Percentiles rank a stretch among this genome's conserved stretches.
Evolutionary conservation across 2,113 vertebrate species (phyloP).

Genomic region (Hippocampus mohnikei): DNA sequence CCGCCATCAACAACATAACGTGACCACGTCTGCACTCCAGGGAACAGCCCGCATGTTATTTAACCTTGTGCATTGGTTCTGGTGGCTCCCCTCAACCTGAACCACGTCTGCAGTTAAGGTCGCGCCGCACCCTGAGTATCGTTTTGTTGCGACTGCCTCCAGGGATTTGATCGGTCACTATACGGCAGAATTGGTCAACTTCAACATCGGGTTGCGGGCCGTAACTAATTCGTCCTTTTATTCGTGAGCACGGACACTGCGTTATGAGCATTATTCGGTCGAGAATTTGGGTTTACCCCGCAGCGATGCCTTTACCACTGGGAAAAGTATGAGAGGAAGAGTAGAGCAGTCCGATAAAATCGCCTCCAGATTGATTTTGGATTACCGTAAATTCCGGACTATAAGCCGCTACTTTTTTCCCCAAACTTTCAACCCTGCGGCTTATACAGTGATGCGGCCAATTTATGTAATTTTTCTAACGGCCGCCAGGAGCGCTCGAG

Average conservation of each 20-base stretch:
- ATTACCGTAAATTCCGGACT: too few species aligned
- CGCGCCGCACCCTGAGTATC: slow-evolving; percentile 23
- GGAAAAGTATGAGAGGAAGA: background rate
- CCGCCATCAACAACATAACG: slow-evolving; percentile 9
- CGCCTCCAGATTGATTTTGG: background rate
- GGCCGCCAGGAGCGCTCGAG: too few species aligned
- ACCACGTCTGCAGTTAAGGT: slow-evolving; percentile 33
- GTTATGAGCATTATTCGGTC: slow-evolving; percentile 23
- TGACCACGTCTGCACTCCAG: background rate
- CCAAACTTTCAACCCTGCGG: too few species aligned
- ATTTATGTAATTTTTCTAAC: too few species aligned
- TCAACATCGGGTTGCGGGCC: slow-evolving; percentile 27
- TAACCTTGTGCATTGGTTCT: background rate
- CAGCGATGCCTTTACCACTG: background rate
- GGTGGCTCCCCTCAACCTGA: background rate
- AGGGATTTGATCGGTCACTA: slow-evolving; percentile 29
- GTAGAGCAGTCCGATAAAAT: background rate
- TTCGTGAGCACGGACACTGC: slow-evolving; percentile 35
- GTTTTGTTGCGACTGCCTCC: slow-evolving; percentile 17
- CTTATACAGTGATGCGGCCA: too few species aligned
- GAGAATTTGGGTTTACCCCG: too few species aligned
- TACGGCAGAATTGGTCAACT: slow-evolving; percentile 29
- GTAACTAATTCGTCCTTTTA: slow-evolving; percentile 44
- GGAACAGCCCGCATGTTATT: background rate
- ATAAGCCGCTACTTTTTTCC: too few species aligned